phyloP scores from a whole-genome alignment of 2,797 vertebrate genomes.

The Emydoidea blandingii region DNA sequence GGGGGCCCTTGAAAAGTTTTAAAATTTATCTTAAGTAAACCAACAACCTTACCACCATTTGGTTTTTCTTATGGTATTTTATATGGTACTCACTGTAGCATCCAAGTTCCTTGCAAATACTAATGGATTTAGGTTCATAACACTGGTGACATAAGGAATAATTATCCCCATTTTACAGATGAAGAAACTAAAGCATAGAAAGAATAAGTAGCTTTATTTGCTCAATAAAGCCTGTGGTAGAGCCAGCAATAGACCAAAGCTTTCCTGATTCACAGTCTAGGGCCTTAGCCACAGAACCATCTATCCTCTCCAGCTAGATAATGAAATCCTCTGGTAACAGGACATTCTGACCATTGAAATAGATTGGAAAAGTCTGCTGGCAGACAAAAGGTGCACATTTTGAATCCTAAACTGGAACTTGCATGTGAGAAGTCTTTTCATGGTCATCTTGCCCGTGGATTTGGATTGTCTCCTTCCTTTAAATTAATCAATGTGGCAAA shows the following conservation, averaged over 20 bases:
- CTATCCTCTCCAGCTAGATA: neutral
- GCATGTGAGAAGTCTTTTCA: neutral
- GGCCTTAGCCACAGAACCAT: no score
- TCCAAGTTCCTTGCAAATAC: neutral
- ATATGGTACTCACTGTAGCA: neutral
- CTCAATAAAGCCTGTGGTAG: neutral
- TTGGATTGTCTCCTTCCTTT: neutral
- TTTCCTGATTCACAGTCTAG: no score
- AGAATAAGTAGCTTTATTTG: neutral
- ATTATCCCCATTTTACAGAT: accelerated
- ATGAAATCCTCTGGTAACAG: neutral
- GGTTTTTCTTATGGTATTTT: no score
- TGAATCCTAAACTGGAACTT: neutral
- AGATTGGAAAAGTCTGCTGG: neutral
- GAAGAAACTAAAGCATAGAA: neutral
- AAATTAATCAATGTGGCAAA: neutral
- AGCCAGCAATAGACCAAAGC: neutral
- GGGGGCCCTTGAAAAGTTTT: no score
- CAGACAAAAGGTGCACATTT: neutral
- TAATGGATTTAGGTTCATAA: neutral
- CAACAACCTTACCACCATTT: no score
- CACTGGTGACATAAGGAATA: neutral
- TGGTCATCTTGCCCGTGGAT: neutral
- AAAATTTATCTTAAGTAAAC: no score
- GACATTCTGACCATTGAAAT: neutral